These are phyloP conservation scores for Amblyopsis rosae DNA, from an alignment of 2,113 vertebrate genomes.

Conservation along the genomic window DNA sequence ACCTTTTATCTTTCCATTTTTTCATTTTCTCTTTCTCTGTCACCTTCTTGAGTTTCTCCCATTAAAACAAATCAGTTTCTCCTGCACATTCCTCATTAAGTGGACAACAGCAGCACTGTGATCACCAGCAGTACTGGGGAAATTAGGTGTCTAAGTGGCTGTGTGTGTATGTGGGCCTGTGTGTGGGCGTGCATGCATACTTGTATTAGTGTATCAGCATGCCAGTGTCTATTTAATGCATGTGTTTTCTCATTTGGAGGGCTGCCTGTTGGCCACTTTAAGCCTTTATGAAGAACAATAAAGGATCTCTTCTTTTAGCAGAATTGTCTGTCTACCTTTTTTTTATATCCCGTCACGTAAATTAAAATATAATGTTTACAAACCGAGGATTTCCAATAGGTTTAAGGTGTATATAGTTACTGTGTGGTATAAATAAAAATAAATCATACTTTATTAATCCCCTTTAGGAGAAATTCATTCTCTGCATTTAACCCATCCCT, in stretches of 20 bases:
- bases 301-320: slow-evolving; percentile 10
- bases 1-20: slow-evolving; percentile 24
- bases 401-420: too few species aligned
- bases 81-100: slow-evolving; percentile 9
- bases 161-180: background rate
- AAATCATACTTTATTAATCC: too few species aligned
- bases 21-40: slow-evolving; percentile 11
- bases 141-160: slow-evolving; percentile 7
- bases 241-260: slow-evolving; percentile 34
- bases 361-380: background rate
- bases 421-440: too few species aligned
- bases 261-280: slow-evolving; percentile 24
- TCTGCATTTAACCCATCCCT: too few species aligned
- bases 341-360: slow-evolving; percentile 1
- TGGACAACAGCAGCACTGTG: slow-evolving; percentile 11
- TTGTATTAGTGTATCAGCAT: slow-evolving; percentile 2
- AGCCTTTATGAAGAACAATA: slow-evolving; percentile 36
- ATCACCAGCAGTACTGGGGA: slow-evolving; percentile 7
- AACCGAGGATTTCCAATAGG: background rate
- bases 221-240: slow-evolving; percentile 40
- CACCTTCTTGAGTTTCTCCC: background rate
- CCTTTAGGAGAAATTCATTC: too few species aligned
- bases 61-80: slow-evolving; percentile 32
- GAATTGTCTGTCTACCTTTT: background rate
- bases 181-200: slow-evolving; percentile 19